phyloP scores from a whole-genome alignment of 1,140 invertebrate species.

The Caenorhabditis briggsae region DNA sequence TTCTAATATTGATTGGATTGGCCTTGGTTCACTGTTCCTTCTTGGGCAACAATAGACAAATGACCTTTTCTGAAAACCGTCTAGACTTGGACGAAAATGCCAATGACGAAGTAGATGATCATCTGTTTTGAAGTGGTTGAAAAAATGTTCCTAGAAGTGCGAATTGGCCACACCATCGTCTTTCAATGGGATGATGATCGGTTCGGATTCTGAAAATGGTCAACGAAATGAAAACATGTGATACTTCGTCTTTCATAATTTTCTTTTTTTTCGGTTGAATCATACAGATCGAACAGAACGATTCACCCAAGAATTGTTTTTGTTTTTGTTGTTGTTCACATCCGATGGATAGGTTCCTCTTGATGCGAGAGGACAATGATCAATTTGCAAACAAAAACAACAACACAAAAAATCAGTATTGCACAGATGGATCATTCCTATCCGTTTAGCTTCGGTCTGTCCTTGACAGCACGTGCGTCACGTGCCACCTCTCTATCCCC shows the following conservation, averaged over 20 bases:
- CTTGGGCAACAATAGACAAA: slow-evolving; percentile 29
- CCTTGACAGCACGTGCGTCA: slow-evolving; percentile 49
- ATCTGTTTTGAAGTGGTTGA: not conserved
- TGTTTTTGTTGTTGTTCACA: not conserved
- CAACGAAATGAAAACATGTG: not conserved
- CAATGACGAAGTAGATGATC: not conserved
- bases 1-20: not conserved
- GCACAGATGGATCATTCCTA: not conserved
- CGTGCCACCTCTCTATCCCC: not conserved
- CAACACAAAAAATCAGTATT: slow-evolving; percentile 20
- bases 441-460: slow-evolving; percentile 10
- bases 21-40: not conserved
- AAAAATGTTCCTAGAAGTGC: too few species aligned
- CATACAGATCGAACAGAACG: not conserved
- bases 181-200: not conserved
- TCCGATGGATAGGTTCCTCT: not conserved
- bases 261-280: not conserved
- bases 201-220: not conserved
- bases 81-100: not conserved
- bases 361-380: not conserved
- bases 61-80: slow-evolving; percentile 34
- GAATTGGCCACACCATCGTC: too few species aligned
- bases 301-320: too few species aligned
- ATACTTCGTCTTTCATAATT: not conserved
- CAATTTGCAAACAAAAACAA: slow-evolving; percentile 29